These are phyloP conservation scores for Andrena fulva DNA, from an alignment of 2,888 invertebrate species.

Conservation along the genomic window DNA sequence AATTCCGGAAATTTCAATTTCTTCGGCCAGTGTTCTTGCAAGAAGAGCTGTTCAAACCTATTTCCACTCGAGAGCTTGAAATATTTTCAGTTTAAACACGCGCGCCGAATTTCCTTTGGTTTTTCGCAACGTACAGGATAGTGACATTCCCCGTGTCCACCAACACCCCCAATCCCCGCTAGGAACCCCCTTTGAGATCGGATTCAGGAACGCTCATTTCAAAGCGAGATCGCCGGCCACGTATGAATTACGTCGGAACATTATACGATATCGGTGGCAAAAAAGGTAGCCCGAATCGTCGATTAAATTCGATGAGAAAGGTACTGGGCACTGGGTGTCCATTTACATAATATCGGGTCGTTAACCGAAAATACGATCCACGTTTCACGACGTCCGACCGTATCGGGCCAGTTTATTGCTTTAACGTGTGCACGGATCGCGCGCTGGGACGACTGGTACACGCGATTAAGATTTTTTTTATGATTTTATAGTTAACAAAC, in stretches of 20 bases:
- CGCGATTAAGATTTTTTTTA: constrained; percentile 32
- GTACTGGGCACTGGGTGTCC: not conserved
- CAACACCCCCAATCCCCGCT: not conserved
- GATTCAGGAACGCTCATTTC: constrained; percentile 1
- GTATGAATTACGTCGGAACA: not conserved
- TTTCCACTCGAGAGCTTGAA: constrained; percentile 27
- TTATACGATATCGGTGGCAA: constrained; percentile 1
- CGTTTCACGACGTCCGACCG: constrained; percentile 25
- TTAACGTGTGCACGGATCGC: constrained; percentile 26
- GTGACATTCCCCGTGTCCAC: not conserved
- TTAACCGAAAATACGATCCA: constrained; percentile 50
- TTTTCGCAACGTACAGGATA: not conserved
- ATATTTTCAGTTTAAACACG: constrained; percentile 44
- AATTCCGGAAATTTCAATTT: constrained; percentile 13
- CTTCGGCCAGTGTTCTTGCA: not conserved
- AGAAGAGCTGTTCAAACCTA: constrained; percentile 6
- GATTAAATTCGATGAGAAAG: constrained; percentile 25
- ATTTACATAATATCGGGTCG: constrained; percentile 50
- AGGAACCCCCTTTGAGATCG: not conserved
- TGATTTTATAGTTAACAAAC: not conserved
- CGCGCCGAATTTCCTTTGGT: constrained; percentile 7
- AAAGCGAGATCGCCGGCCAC: not conserved
- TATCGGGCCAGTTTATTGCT: constrained; percentile 43
- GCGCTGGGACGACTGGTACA: constrained; percentile 10
- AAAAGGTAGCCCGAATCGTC: constrained; percentile 21